Conservation (phyloP, 1,140 invertebrate species). For the Lordiphosa clarofinis region DNA sequence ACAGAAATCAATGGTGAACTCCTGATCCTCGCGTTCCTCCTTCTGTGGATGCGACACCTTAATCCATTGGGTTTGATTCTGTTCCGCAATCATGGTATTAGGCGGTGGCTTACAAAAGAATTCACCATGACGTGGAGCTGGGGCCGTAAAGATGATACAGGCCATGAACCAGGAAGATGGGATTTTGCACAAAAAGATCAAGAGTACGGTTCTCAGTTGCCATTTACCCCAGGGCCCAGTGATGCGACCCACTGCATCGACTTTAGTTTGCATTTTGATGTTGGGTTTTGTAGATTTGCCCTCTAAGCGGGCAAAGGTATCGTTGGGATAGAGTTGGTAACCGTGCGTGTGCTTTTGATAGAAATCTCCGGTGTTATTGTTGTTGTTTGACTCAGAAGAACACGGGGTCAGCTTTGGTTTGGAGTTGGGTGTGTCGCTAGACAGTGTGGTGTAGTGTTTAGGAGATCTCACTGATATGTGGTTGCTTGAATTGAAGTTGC, state of each 20-base stretch:
- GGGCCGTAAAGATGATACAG: conserved; percentile 79
- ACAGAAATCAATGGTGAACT: conserved; percentile 77
- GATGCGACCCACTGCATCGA: conserved; percentile 76
- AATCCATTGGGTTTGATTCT: conserved; percentile 77
- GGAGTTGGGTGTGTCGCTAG: conserved; percentile 7
- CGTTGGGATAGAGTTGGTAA: conserved; percentile 62
- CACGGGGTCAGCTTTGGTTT: conserved; percentile 10
- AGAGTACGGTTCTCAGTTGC: conserved; percentile 76
- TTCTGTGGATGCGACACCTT: conserved; percentile 77
- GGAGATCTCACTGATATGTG: conserved; percentile 53
- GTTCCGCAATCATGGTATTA: conserved; percentile 33
- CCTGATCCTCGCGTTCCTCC: conserved; percentile 70
- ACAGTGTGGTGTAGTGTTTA: conserved; percentile 14
- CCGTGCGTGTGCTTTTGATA: conserved; percentile 43
- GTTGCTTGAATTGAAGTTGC: conserved; percentile 10
- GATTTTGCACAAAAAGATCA: conserved; percentile 80
- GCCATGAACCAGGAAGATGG: conserved; percentile 81
- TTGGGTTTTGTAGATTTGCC: conserved; percentile 44
- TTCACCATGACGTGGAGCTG: conserved; percentile 71
- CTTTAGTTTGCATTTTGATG: conserved; percentile 72
- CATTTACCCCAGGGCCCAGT: conserved; percentile 79
- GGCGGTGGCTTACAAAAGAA: conserved; percentile 76
- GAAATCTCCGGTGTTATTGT: conserved; percentile 46
- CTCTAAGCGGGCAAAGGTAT: conserved; percentile 64
- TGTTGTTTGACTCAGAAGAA: conserved; percentile 41